Evolutionary conservation across 2,888 invertebrate genomes (phyloP), one percentile per base, ranked within the genome.

Genomic region (Abscondita cerata): DNA sequence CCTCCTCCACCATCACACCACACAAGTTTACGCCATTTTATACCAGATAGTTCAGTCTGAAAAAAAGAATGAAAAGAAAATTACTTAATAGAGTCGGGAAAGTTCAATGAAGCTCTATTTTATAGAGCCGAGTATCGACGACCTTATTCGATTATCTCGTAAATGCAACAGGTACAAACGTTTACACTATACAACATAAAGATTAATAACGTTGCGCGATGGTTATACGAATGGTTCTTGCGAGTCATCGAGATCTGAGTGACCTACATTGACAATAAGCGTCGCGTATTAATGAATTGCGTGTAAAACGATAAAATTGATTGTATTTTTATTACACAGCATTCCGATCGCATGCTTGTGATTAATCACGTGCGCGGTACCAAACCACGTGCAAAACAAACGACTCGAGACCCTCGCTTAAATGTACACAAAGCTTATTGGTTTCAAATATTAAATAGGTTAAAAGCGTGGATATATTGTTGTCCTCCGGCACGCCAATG

Each of bases 11-110:
- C 81, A 83, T 92, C 93, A 80, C 91, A 91, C 87, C 92, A 93
- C 80, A 92, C 91, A 77, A 92, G 86, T 83, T 95, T 95, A 87
- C 95, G 93, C 98, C 98, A 98, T 93, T 96, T 96, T 84, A 98
- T 98, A 81, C 98, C 98, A 86, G 95, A 95, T 81, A 98, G 88
- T 87, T 99, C 98, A 83, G 98, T 98, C 98, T 98, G 88, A 11
- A 89, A 88, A 59, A 72, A 73, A 68, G 70, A 66, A 70, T 59
- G 70, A 63, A 69, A 59, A 51, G 13, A 8, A 19, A 25, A 48
- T n/a, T 12, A 38, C 3, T 38, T 38, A 38, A 38, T 38, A 36
- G 13, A 12, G 13, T 36, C n/a, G 11, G n/a, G n/a, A 36, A 36
- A 36, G 13, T 12, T 36, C 13, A 36, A 36, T 36, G 36, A 36